phyloP scores from a whole-genome alignment of 2,113 vertebrate species.

The Lamprologus lemairii region DNA sequence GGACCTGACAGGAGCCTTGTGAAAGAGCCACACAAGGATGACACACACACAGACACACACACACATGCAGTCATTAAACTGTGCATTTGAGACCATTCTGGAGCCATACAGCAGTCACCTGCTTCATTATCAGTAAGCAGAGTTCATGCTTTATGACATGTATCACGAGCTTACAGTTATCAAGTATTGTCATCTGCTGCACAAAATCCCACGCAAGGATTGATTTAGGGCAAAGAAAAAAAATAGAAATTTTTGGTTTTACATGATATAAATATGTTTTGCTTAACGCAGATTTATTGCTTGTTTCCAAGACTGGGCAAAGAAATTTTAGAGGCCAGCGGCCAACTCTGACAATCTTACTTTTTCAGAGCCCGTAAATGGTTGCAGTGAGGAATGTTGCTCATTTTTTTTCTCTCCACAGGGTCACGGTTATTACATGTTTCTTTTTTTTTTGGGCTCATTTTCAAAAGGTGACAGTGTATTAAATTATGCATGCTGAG shows the following conservation, averaged over 20 bases:
- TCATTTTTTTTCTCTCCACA: background rate
- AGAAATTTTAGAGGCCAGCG: background rate
- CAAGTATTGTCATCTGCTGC: conserved; percentile 45
- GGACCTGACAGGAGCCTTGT: conserved; percentile 82
- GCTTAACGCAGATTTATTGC: background rate
- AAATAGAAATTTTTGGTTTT: background rate
- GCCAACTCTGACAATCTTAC: background rate
- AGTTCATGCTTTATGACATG: conserved; percentile 73
- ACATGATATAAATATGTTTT: background rate
- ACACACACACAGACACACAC: conserved; percentile 60
- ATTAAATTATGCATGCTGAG: conserved; percentile 30
- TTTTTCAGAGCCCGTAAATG: background rate
- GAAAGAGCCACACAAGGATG: conserved; percentile 77
- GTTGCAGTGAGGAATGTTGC: background rate
- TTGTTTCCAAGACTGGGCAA: background rate
- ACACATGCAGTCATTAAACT: conserved; percentile 70
- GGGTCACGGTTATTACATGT: conserved; percentile 12
- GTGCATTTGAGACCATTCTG: conserved; percentile 78
- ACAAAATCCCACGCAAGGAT: conserved; percentile 28
- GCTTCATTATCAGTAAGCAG: conserved; percentile 84
- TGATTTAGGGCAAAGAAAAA: background rate
- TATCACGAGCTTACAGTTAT: conserved; percentile 70
- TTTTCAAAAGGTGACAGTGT: conserved; percentile 9
- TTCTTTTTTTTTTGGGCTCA: background rate
- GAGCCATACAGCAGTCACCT: conserved; percentile 73